A percentile compares a stretch with the other conserved stretches of the same genome.
phyloP scores from a whole-genome alignment of 2,797 vertebrate species.

The Glyptemys insculpta region DNA sequence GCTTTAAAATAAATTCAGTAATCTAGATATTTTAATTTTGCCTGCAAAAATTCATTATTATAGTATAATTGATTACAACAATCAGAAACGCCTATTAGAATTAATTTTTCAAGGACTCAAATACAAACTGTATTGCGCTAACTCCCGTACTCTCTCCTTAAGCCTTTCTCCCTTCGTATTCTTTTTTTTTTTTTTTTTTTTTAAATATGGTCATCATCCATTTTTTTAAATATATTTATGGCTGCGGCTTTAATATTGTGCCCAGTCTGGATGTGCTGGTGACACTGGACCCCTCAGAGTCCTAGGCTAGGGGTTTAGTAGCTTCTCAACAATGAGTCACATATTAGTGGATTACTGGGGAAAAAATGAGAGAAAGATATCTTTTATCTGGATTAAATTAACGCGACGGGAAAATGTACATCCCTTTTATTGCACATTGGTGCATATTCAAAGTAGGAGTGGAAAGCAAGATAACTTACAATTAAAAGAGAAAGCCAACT shows the following conservation, averaged over 20 bases:
- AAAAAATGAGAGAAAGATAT: neutral
- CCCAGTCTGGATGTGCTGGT: neutral
- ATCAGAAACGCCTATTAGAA: accelerated
- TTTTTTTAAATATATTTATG: neutral
- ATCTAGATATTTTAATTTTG: accelerated
- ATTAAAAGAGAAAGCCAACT: neutral
- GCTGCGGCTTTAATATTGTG: neutral
- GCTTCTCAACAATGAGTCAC: accelerated
- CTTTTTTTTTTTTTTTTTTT: neutral
- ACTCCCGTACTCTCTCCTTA: neutral
- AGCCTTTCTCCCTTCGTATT: neutral
- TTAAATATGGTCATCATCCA: neutral
- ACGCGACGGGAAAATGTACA: accelerated
- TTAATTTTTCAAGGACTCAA: neutral
- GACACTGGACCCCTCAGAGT: neutral
- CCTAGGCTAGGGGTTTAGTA: neutral
- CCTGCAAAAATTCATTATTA: neutral
- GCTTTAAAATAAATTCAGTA: accelerated
- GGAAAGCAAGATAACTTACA: neutral
- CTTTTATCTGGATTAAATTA: neutral
- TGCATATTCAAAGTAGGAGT: neutral
- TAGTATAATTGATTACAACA: accelerated
- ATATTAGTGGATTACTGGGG: accelerated
- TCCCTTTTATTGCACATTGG: neutral
- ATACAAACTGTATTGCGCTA: neutral